These are phyloP conservation scores for Luffia ferchaultella DNA, from an alignment of 2,888 invertebrate genomes.

Conservation along the genomic window DNA sequence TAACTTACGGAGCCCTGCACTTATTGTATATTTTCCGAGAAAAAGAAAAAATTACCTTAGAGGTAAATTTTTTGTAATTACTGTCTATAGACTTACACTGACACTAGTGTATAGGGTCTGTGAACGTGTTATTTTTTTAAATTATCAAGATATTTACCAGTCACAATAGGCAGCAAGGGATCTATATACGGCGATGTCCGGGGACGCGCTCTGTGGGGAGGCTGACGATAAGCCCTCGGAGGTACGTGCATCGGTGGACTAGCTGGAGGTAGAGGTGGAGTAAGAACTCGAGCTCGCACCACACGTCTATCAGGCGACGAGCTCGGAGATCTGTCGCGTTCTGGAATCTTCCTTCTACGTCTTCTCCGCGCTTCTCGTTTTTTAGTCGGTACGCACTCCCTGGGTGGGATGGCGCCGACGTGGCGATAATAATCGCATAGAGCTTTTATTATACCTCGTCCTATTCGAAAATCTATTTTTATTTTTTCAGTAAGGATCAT, in stretches of 20 bases:
- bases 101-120: too few species aligned
- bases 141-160: too few species aligned
- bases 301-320: constrained; percentile 49
- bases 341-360: constrained; percentile 52
- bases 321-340: constrained; percentile 58
- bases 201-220: constrained; percentile 22
- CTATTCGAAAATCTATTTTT: constrained; percentile 39
- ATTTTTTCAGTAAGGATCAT: neutral
- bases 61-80: too few species aligned
- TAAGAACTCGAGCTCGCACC: constrained; percentile 37
- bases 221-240: constrained; percentile 32
- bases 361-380: constrained; percentile 40
- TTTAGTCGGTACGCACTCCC: constrained; percentile 33
- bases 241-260: constrained; percentile 32
- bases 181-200: constrained; percentile 28
- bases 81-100: too few species aligned
- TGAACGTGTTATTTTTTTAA: too few species aligned
- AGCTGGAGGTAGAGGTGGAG: constrained; percentile 40
- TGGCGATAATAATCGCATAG: constrained; percentile 67
- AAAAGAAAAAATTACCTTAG: too few species aligned
- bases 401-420: constrained; percentile 60
- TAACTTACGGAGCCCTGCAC: too few species aligned
- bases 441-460: constrained; percentile 57
- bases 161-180: constrained; percentile 36
- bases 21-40: too few species aligned